Conservation (phyloP, 2,797 vertebrate genomes). For the Gastrophryne carolinensis region DNA sequence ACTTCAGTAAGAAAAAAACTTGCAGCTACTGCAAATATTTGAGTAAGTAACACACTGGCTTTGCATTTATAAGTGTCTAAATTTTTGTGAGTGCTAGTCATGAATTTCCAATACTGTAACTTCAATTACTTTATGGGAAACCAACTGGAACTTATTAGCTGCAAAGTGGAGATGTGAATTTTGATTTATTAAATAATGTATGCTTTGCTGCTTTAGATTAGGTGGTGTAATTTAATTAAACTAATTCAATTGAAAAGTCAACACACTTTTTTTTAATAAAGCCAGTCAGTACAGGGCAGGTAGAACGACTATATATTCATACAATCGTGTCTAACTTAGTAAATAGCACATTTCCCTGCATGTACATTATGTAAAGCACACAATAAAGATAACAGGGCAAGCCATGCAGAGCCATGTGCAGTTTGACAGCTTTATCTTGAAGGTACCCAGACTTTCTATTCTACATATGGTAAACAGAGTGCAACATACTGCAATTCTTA, state of each 20-base stretch:
- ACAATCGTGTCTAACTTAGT: conserved; percentile 5
- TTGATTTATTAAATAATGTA: conserved; percentile 51
- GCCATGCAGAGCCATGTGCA: not conserved
- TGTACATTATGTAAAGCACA: not conserved
- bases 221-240: conserved; percentile 51
- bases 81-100: conserved; percentile 37
- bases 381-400: not conserved
- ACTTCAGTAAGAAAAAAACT: no score
- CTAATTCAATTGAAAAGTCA: conserved; percentile 49
- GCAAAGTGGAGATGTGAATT: conserved; percentile 46
- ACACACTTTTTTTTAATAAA: conserved; percentile 39
- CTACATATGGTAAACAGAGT: no score
- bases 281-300: conserved; percentile 14
- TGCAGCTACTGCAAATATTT: conserved; percentile 6
- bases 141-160: conserved; percentile 51
- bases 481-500: no score
- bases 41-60: not conserved
- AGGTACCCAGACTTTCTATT: not conserved
- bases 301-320: conserved; percentile 21
- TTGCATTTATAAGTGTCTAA: conserved; percentile 16
- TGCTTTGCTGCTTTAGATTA: conserved; percentile 51
- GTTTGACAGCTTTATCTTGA: not conserved
- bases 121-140: conserved; percentile 51
- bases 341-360: not conserved
- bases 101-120: conserved; percentile 39